Evolutionary conservation across 2,888 invertebrate species (phyloP).

Genomic region (Aphidoletes aphidimyza): DNA sequence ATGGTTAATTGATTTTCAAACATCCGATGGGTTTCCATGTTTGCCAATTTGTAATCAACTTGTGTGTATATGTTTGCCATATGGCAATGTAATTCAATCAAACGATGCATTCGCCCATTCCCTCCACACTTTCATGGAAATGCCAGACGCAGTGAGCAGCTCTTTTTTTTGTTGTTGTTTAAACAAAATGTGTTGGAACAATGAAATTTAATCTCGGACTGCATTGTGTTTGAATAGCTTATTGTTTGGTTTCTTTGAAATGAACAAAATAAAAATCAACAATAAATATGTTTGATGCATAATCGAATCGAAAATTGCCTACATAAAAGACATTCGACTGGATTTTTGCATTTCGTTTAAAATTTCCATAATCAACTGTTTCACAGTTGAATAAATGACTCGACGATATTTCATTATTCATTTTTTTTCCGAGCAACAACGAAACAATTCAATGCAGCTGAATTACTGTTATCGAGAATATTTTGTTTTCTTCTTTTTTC

Average conservation of each 20-base stretch:
- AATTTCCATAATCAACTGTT: slow-evolving; percentile 7
- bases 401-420: not conserved
- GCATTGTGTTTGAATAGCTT: not conserved
- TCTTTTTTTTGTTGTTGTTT: not conserved
- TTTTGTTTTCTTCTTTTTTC: not conserved
- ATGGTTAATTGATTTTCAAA: slow-evolving; percentile 10
- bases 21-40: slow-evolving; percentile 10
- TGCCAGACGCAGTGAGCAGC: not conserved
- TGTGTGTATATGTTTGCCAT: not conserved
- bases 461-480: slow-evolving; percentile 26
- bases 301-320: not conserved
- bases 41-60: not conserved
- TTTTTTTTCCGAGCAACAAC: not conserved
- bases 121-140: not conserved
- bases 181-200: not conserved
- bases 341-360: not conserved
- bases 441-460: not conserved
- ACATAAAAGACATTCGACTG: not conserved
- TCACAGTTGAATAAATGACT: not conserved
- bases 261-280: not conserved
- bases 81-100: slow-evolving; percentile 30
- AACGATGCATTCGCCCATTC: not conserved
- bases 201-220: not conserved
- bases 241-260: not conserved
- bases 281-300: not conserved